Base-by-base conservation (phyloP, 35 echinoderm and acorn worm species). In the Heliocidaris erythrogramma region DNA sequence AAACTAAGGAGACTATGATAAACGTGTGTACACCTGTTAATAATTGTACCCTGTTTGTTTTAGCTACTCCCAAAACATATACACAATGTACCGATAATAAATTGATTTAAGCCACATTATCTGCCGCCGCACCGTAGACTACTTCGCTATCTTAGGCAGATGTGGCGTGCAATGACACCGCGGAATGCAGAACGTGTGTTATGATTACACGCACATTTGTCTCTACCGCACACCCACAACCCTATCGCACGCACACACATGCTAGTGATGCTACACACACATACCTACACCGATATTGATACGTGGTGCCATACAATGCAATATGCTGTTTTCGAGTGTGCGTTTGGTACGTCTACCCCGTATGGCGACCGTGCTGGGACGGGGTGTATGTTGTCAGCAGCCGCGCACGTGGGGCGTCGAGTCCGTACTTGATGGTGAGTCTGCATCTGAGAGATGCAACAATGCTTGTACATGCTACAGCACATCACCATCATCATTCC, bases 171-270 rank as follows among this genome's bases (percentile, higher is more conserved):
- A 18, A 78, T 78, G 65, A 78, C 65, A 78, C 65, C 21, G 65
- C 27, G 65, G 65, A 78, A 78, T 78, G 65, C 65, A n/a, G 65
- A 78, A 78, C 65, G 65, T n/a, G 65, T 78, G 65, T 78, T 78
- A 78, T 78, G 21, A 78, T 78, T 78, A 7, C 65, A 78, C 65
- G 18, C 65, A 78, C 65, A 78, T 78, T 21, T 78, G 65, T 21
- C 27, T 78, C 65, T 78, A 18, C 21, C 65, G 65, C 65, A 78
- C 65, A 78, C 65, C 27, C 65, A 78, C 65, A 24, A 78, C 21
- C 21, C 65, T 18, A 8, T 27, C 8, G 65, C 65, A 78, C 65
- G 65, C 65, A 78, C 65, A 78, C 65, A 27, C 65, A 21, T 24
- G 65, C 21, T 78, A 78, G 4, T n/a, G 21, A 78, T 24, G n/a